A percentile compares a stretch with the other conserved stretches of the same genome.
Evolutionary conservation across 2,888 invertebrate genomes (phyloP).

Genomic region (Hydriomena furcata): DNA sequence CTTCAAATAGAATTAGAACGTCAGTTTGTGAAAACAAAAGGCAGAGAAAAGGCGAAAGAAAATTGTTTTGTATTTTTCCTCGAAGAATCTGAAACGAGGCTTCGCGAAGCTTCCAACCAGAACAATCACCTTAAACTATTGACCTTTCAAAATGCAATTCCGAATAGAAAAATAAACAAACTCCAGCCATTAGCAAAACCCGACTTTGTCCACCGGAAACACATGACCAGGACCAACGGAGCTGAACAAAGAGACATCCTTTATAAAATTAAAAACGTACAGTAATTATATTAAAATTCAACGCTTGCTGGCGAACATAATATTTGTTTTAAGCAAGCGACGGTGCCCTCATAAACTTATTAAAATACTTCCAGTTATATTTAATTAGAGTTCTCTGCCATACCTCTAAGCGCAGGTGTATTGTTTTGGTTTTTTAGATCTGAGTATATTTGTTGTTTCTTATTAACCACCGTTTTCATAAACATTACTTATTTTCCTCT

Average conservation of each 20-base stretch:
- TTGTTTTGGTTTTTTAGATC: slow-evolving; percentile 43
- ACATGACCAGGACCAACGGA: slow-evolving; percentile 16
- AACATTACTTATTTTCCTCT: too few species aligned
- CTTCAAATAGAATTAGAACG: too few species aligned
- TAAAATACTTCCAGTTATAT: slow-evolving; percentile 81
- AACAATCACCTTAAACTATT: too few species aligned
- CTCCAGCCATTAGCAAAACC: slow-evolving; percentile 13
- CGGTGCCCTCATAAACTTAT: slow-evolving; percentile 76
- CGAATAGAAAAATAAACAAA: slow-evolving; percentile 17
- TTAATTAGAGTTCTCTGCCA: slow-evolving; percentile 70
- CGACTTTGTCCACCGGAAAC: slow-evolving; percentile 14
- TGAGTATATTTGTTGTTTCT: slow-evolving; percentile 31
- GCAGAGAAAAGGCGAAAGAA: too few species aligned
- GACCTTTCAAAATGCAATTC: too few species aligned
- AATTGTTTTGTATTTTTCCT: too few species aligned
- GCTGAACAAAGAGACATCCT: slow-evolving; percentile 63
- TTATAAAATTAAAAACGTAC: slow-evolving; percentile 79
- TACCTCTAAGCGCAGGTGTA: slow-evolving; percentile 68
- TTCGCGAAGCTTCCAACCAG: too few species aligned
- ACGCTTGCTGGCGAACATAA: slow-evolving; percentile 72
- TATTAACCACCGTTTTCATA: too few species aligned
- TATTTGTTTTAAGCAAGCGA: slow-evolving; percentile 74
- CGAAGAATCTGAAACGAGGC: too few species aligned
- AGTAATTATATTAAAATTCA: slow-evolving; percentile 82
- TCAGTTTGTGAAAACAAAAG: too few species aligned